Evolutionary conservation across 2,888 invertebrate genomes (phyloP).

Genomic region (Aporophyla nigra): DNA sequence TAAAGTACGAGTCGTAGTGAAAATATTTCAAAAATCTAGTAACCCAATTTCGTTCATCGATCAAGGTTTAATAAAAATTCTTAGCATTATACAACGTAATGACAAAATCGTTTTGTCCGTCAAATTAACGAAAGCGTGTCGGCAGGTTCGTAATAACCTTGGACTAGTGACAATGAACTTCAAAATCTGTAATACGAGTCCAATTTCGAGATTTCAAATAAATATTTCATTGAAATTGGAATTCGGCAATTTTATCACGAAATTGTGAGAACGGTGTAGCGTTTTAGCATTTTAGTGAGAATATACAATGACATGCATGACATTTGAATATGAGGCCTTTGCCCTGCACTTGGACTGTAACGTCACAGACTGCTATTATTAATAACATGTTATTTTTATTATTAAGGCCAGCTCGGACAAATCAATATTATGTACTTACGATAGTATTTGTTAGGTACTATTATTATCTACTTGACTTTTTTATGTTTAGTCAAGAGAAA

Average conservation of each 20-base stretch:
- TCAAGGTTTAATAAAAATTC: slow-evolving; percentile 41
- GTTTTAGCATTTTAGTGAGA: slow-evolving; percentile 1
- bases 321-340: slow-evolving; percentile 11
- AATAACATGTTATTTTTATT: slow-evolving; percentile 8
- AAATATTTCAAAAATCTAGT: slow-evolving; percentile 14
- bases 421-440: no score
- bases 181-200: slow-evolving; percentile 55
- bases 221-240: slow-evolving; percentile 42
- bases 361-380: neutral
- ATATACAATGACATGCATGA: neutral
- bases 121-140: slow-evolving; percentile 64
- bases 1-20: neutral
- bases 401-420: neutral
- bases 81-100: slow-evolving; percentile 59
- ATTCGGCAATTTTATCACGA: slow-evolving; percentile 34
- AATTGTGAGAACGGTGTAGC: neutral
- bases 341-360: neutral
- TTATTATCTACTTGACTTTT: neutral
- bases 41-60: slow-evolving; percentile 22
- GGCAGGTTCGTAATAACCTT: slow-evolving; percentile 62
- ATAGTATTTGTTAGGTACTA: no score
- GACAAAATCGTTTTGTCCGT: slow-evolving; percentile 61
- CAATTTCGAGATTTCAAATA: slow-evolving; percentile 50
- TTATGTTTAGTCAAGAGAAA: neutral
- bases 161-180: slow-evolving; percentile 66